These are phyloP conservation scores for Megaceryle torquata DNA, from an alignment of 2,113 vertebrate species.

Conservation along the genomic window DNA sequence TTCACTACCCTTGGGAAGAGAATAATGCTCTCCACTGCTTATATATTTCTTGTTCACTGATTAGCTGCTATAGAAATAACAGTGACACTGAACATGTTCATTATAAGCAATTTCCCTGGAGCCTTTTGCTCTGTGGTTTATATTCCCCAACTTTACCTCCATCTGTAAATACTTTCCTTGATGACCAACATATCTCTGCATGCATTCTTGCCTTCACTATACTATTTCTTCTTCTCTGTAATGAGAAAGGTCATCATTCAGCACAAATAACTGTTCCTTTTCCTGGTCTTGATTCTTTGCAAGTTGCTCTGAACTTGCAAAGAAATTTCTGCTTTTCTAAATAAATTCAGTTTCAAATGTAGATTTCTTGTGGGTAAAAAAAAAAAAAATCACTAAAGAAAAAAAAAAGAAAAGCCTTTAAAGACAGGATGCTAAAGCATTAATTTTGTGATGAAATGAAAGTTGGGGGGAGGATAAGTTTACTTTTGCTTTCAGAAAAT, in stretches of 20 bases:
- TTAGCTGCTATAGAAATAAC: constrained; percentile 12
- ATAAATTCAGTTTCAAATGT: background rate
- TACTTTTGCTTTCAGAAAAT: background rate
- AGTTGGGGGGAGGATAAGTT: background rate
- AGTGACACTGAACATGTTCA: background rate
- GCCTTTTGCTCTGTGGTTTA: background rate
- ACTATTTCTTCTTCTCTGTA: background rate
- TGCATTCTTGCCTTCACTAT: background rate
- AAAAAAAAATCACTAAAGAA: background rate
- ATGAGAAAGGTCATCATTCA: background rate
- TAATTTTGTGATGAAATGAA: background rate
- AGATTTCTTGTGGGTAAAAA: background rate
- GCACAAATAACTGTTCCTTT: background rate
- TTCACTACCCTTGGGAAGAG: background rate
- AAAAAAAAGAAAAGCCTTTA: background rate
- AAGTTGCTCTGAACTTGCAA: background rate
- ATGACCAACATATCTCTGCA: background rate
- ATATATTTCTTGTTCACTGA: constrained; percentile 18
- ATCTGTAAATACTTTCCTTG: constrained; percentile 43
- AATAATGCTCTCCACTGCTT: background rate
- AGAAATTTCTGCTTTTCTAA: background rate
- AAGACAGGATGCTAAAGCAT: background rate
- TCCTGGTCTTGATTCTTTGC: background rate
- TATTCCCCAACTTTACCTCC: background rate
- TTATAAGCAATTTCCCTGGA: constrained; percentile 3